Conservation (phyloP, 1,140 invertebrate genomes). For the Drosophila nigromelanica region DNA sequence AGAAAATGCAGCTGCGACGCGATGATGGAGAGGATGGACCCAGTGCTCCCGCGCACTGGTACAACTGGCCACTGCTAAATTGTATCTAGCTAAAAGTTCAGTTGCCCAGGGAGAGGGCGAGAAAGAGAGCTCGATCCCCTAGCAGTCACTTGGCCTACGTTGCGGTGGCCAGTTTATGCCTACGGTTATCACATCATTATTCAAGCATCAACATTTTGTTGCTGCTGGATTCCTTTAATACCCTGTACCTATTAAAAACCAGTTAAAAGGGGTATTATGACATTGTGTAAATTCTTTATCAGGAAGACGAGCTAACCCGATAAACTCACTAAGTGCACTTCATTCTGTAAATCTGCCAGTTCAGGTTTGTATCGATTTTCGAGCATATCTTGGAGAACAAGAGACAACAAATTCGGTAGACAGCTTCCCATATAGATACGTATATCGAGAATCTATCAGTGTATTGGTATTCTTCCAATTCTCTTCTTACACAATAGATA, state of each 20-base stretch:
- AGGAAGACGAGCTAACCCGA: neutral
- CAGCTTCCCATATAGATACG: too few species aligned
- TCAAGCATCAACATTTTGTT: constrained; percentile 72
- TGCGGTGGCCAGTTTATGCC: constrained; percentile 69
- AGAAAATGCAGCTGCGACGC: constrained; percentile 63
- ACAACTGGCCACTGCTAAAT: constrained; percentile 38
- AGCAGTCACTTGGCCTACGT: constrained; percentile 11
- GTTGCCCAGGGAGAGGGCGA: constrained; percentile 5
- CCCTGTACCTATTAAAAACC: constrained; percentile 9
- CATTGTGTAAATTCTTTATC: neutral
- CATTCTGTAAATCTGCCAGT: too few species aligned
- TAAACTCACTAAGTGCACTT: too few species aligned
- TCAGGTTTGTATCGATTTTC: too few species aligned
- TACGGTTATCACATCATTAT: constrained; percentile 82
- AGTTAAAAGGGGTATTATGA: neutral
- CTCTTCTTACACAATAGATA: too few species aligned
- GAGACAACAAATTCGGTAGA: too few species aligned
- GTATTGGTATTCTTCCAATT: too few species aligned
- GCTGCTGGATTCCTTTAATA: constrained; percentile 19
- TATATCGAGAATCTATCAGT: too few species aligned
- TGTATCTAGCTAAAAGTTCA: constrained; percentile 62
- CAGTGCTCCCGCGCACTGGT: neutral
- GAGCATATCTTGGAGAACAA: too few species aligned
- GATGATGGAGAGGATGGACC: constrained; percentile 17
- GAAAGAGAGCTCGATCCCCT: constrained; percentile 24